Base-by-base conservation (phyloP, 2,113 vertebrate species). In the Parus major region DNA sequence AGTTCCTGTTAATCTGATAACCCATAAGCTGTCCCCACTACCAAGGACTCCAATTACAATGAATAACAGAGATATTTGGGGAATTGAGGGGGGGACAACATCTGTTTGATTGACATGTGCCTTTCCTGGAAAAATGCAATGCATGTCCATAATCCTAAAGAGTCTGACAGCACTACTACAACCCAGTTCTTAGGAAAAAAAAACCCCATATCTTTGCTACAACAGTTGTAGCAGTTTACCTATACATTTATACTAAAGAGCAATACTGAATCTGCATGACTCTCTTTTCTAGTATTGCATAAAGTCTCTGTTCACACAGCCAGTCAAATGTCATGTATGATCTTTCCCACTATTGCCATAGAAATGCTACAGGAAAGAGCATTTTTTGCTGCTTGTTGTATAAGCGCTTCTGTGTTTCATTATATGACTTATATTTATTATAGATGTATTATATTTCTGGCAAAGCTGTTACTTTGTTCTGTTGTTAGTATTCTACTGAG, bases 1-100 rank as follows among this genome's bases (percentile, higher is more conserved):
- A 96, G 72, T 13, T 41, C 44, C 71, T 77, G 81, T 69, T 91
- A 95, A 94, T 93, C 76, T 94, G 87, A 95, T 96, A 96, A 92
- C 82, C 50, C 69, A 93, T 41, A 94, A 88, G 82, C 53, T 28
- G 24, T 91, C 79, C 75, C 50, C 39, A 47, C 57, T 77, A 69
- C 69, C 33, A 87, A 83, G 56, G 79, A 86, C 63, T 94, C 87
- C 65, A 95, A 79, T 96, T 91, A 95, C 91, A 96, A 83, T 15
- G 31, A 86, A 95, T 80, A 97, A 90, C 72, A 93, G 66, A 94
- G 56, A 90, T 84, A 70, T 87, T 72, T 89, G 60, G 49, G 36
- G 59, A 91, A 91, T 56, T 75, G 63, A 56, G 42, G 47, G 25
- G 39, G 24, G 70, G 5, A 35, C 0, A 15, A 75, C 86, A 92